Conservation (phyloP, 1,140 invertebrate species). For the Anagrus nilaparvatae region DNA sequence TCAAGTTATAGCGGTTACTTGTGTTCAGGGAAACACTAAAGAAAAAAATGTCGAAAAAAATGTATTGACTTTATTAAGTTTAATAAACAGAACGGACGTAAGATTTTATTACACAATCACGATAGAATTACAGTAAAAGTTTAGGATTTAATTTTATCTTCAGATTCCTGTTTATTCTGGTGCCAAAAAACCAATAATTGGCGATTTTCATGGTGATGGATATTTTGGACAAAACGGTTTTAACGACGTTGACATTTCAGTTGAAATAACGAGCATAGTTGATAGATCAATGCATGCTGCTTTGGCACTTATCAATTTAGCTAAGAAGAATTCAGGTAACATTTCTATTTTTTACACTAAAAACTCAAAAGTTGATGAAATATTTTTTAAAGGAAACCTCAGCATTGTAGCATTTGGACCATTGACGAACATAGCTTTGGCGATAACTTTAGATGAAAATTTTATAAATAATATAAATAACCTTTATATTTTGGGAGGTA, state of each 20-base stretch:
- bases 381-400: slow-evolving; percentile 28
- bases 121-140: neutral
- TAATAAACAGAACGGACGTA: slow-evolving; percentile 42
- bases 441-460: slow-evolving; percentile 43
- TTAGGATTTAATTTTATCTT: neutral
- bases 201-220: slow-evolving; percentile 13
- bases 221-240: slow-evolving; percentile 42
- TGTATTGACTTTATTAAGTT: slow-evolving; percentile 43
- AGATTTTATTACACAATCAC: no score
- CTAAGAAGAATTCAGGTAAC: slow-evolving; percentile 19
- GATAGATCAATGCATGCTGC: slow-evolving; percentile 33
- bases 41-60: slow-evolving; percentile 46
- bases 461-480: slow-evolving; percentile 43
- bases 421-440: slow-evolving; percentile 52
- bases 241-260: slow-evolving; percentile 34
- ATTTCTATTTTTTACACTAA: neutral
- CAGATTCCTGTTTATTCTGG: slow-evolving; percentile 43
- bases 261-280: slow-evolving; percentile 21
- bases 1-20: slow-evolving; percentile 45
- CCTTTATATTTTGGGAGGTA: slow-evolving; percentile 53
- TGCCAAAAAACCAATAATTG: slow-evolving; percentile 27
- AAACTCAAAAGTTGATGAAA: neutral
- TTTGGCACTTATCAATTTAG: slow-evolving; percentile 31
- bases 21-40: slow-evolving; percentile 49
- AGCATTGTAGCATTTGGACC: slow-evolving; percentile 49